Base-by-base conservation (phyloP, 2,888 invertebrate species). In the Mylabris sibirica region DNA sequence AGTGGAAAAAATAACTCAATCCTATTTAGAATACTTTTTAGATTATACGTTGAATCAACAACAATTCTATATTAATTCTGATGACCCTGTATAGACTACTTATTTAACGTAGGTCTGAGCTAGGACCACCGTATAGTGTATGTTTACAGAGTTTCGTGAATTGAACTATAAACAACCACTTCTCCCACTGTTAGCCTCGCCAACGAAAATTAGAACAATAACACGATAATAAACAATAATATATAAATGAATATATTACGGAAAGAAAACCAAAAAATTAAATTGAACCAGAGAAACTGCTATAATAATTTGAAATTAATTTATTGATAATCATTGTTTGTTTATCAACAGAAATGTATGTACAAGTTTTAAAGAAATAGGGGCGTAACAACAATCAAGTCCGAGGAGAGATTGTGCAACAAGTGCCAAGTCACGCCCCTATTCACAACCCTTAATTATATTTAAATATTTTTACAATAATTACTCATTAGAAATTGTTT, bases 341-440 rank as follows among this genome's bases (percentile, higher is more conserved):
- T 22, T 2, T 20, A 53, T 22, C 1, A 11, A 41, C 2, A n/a
- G 0, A 41, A 4, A 12, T n/a, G 12, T 14, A n/a, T 3, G 41
- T n/a, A 12, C n/a, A 41, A 41, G 14, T 14, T n/a, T 41, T 4
- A 14, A 41, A 12, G 41, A 41, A 41, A 41, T 41, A 53, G 53
- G 22, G 53, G 53, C 53, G 53, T 53, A 53, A 53, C 53, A 11
- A 8, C 5, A 12, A 4, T 14, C 4, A n/a, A n/a, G 41, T 49
- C 1, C 9, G 17, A 6, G 4, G 9, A 2, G 20, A 49, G 2
- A 8, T 5, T 20, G 67, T 59, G 70, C 70, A 70, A 68, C 68
- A 71, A 71, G 70, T 71, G 70, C 67, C 70, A 0, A 11, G 67
- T 57, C 65, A 65, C 67, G 67, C 70, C 70, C 70, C 70, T 70